Evolutionary conservation across 2,113 vertebrate species (phyloP).

Genomic region (Brienomyrus brachyistius): DNA sequence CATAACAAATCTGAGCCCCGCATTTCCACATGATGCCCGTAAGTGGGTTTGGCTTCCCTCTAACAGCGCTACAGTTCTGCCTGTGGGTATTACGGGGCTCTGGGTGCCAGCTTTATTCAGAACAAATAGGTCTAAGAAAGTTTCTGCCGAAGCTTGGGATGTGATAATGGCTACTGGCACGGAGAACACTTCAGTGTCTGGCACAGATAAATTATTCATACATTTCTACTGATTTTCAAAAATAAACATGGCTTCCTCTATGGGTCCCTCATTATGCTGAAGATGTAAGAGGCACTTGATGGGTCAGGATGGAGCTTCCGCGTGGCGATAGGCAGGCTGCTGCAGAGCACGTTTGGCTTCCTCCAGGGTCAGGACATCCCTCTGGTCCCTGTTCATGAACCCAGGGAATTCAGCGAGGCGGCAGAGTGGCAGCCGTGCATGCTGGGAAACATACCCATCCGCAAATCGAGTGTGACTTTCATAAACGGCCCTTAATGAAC

Average conservation of each 20-base stretch:
- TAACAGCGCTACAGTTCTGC: neutral
- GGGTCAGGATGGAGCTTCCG: neutral
- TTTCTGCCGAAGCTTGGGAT: neutral
- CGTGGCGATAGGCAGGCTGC: neutral
- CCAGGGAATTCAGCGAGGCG: neutral
- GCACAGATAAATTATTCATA: conserved; percentile 5
- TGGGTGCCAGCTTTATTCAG: neutral
- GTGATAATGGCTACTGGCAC: neutral
- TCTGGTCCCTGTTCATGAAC: neutral
- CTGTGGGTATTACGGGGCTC: neutral
- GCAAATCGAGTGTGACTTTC: neutral
- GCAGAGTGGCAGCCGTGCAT: neutral
- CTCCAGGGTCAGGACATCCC: neutral
- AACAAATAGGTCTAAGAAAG: neutral
- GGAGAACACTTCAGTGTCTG: neutral
- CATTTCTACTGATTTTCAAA: neutral
- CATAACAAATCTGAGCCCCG: neutral
- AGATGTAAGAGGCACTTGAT: neutral
- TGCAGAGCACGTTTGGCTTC: neutral
- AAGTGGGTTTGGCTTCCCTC: neutral
- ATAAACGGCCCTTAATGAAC: neutral
- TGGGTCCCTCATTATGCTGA: neutral
- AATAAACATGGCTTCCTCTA: conserved; percentile 1
- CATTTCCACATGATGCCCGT: neutral
- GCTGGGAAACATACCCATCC: neutral